Percentiles rank a stretch among this genome's conserved stretches.
phyloP scores from a whole-genome alignment of 2,113 vertebrate species.

The Phrynosoma platyrhinos region DNA sequence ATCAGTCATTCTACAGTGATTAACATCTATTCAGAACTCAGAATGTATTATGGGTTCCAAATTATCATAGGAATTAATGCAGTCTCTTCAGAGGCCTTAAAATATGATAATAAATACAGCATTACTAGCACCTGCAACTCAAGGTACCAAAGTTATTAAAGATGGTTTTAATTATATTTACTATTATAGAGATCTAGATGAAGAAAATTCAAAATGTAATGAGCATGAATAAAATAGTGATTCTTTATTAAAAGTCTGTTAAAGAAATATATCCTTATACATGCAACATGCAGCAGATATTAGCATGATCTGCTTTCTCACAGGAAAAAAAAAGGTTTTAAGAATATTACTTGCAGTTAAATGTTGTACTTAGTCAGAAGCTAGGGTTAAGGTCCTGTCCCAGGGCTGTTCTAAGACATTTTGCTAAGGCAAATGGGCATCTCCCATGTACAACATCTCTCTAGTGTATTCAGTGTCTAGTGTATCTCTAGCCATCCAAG shows the following conservation, averaged over 20 bases:
- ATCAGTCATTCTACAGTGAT: constrained; percentile 80
- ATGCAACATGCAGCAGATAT: constrained; percentile 34
- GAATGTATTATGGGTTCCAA: constrained; percentile 81
- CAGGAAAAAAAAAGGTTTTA: background rate
- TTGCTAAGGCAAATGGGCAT: background rate
- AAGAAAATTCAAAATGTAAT: constrained; percentile 74
- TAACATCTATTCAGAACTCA: constrained; percentile 85
- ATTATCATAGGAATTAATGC: constrained; percentile 88
- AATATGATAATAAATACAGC: constrained; percentile 89
- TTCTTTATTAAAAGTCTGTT: constrained; percentile 73
- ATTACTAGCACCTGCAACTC: constrained; percentile 84
- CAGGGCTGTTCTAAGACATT: background rate
- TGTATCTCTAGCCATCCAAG: too few relatives aligned
- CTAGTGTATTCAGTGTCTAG: background rate
- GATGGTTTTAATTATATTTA: constrained; percentile 86
- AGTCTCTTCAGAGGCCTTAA: constrained; percentile 86
- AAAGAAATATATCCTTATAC: constrained; percentile 55
- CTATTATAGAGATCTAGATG: constrained; percentile 80
- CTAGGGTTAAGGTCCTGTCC: background rate
- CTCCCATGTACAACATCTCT: background rate
- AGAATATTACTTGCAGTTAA: background rate
- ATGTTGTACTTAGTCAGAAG: background rate
- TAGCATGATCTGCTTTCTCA: background rate
- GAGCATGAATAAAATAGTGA: constrained; percentile 75
- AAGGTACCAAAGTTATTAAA: constrained; percentile 85